Conservation (phyloP, 2,797 vertebrate genomes). For the Potorous gilbertii region DNA sequence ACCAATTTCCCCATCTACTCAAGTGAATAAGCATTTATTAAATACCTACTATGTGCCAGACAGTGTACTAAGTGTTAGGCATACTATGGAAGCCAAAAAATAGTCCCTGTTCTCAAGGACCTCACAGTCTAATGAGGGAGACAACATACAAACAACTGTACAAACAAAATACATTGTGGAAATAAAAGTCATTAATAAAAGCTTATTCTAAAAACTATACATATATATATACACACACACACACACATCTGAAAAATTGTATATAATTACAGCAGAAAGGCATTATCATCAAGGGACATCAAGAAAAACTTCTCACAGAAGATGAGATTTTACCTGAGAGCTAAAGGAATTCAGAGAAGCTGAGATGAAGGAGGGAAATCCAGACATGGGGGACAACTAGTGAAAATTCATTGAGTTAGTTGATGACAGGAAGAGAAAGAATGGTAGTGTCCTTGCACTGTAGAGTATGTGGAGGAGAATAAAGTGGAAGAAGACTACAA, state of each 20-base stretch:
- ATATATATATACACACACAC: neutral
- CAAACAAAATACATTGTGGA: neutral
- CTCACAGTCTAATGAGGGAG: neutral
- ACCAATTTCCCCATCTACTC: neutral
- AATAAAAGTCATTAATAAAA: neutral
- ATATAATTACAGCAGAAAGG: neutral
- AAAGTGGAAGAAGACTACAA: neutral
- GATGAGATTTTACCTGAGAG: neutral
- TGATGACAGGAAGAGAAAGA: neutral
- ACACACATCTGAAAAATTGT: neutral
- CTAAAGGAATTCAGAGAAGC: neutral
- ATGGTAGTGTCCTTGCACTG: neutral
- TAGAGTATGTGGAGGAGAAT: neutral
- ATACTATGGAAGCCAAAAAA: neutral
- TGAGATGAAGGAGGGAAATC: neutral
- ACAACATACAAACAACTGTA: neutral
- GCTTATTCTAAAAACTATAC: neutral
- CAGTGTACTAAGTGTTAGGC: neutral
- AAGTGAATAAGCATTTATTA: neutral
- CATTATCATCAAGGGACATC: neutral
- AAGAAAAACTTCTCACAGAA: neutral
- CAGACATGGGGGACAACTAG: neutral
- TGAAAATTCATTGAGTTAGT: neutral
- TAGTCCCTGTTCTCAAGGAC: neutral
- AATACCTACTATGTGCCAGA: neutral